A percentile compares a stretch with the other conserved stretches of the same genome.
Evolutionary conservation across 2,888 invertebrate genomes (phyloP).

Genomic region (Philaethria dido): DNA sequence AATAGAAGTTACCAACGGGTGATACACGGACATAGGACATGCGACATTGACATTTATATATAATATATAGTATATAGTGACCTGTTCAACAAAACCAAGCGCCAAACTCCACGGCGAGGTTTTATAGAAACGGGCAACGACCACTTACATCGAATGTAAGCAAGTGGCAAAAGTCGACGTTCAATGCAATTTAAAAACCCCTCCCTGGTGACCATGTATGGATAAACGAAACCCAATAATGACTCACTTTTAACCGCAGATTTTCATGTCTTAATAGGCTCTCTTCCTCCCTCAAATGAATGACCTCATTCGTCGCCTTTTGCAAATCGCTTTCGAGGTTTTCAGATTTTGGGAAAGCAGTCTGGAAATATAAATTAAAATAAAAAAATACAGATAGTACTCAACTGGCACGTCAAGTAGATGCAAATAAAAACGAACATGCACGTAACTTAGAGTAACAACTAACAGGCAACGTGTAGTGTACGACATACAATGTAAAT

Average conservation of each 20-base stretch:
- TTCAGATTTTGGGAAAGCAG: conserved; percentile 69
- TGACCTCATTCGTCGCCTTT: conserved; percentile 89
- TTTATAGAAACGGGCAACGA: background rate
- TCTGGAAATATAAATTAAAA: conserved; percentile 59
- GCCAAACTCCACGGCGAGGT: background rate
- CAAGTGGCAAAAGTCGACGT: conserved; percentile 40
- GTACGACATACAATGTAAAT: background rate
- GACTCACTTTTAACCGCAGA: conserved; percentile 90
- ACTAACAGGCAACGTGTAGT: conserved; percentile 29
- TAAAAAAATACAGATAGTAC: conserved; percentile 36
- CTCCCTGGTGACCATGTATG: conserved; percentile 7
- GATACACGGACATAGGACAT: background rate
- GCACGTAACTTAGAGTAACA: conserved; percentile 42
- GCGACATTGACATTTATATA: conserved; percentile 3
- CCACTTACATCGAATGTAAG: conserved; percentile 30
- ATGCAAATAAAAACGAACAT: conserved; percentile 61
- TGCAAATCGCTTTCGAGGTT: conserved; percentile 80
- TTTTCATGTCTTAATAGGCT: conserved; percentile 93
- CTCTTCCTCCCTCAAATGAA: conserved; percentile 90
- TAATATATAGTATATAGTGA: background rate
- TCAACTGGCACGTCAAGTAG: conserved; percentile 37
- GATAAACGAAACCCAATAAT: conserved; percentile 27
- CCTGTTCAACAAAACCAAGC: background rate
- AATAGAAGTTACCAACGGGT: background rate
- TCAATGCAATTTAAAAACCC: conserved; percentile 16